Evolutionary conservation across 2,113 vertebrate genomes (phyloP).

Genomic region (Chroicocephalus ridibundus): DNA sequence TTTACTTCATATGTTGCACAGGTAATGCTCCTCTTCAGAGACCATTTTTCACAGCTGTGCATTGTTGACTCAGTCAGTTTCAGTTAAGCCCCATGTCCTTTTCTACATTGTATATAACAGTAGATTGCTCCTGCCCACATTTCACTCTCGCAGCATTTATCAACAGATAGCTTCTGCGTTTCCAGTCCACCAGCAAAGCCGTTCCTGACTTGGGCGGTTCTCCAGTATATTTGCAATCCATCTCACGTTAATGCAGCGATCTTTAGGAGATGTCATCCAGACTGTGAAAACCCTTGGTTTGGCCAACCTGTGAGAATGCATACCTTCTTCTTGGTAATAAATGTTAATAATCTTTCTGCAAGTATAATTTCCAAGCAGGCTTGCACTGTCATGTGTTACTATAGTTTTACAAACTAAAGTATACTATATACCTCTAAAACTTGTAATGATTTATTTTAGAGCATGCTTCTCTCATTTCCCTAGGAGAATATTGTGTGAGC

Average conservation of each 20-base stretch:
- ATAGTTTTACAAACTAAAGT: neutral
- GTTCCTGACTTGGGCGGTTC: neutral
- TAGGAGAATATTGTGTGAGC: neutral
- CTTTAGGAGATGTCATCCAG: neutral
- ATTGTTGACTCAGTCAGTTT: neutral
- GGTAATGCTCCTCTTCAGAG: neutral
- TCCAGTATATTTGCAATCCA: accelerated
- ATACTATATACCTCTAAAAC: neutral
- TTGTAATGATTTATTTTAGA: neutral
- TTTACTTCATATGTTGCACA: neutral
- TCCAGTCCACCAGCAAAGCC: neutral
- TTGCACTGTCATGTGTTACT: neutral
- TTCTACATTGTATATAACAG: accelerated
- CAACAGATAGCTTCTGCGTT: accelerated
- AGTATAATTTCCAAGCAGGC: neutral
- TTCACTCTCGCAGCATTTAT: neutral
- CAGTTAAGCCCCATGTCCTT: accelerated
- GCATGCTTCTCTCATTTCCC: neutral
- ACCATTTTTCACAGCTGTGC: accelerated
- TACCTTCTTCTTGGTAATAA: neutral
- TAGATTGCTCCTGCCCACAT: neutral
- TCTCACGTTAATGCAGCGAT: neutral
- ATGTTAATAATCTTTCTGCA: neutral
- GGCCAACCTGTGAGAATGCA: neutral
- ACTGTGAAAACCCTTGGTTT: neutral